These are phyloP conservation scores for Distichodus sexfasciatus DNA, from an alignment of 2,797 vertebrate genomes.

Conservation along the genomic window DNA sequence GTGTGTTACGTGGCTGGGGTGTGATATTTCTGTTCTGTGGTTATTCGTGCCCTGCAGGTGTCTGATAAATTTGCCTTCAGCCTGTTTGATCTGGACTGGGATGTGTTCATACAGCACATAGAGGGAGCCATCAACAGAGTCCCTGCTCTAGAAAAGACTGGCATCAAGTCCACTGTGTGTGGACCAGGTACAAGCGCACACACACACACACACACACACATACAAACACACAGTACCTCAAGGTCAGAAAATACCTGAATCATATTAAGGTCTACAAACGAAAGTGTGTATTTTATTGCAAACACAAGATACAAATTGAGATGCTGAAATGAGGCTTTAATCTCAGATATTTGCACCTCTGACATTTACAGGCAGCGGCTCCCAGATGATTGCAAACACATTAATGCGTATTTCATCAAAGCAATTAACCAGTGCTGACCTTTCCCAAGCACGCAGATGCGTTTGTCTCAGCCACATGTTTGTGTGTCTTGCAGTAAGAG, in stretches of 20 bases:
- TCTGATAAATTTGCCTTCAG: slow-evolving; percentile 92
- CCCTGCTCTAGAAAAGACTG: slow-evolving; percentile 85
- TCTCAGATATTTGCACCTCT: background rate
- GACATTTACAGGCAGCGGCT: background rate
- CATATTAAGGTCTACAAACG: no score
- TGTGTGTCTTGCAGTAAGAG: background rate
- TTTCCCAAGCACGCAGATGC: background rate
- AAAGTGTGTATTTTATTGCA: no score
- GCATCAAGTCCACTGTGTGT: slow-evolving; percentile 96
- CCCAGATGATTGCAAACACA: background rate
- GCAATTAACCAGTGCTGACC: background rate
- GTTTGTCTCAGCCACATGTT: background rate
- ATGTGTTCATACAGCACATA: slow-evolving; percentile 90
- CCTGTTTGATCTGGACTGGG: slow-evolving; percentile 97
- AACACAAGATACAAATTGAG: background rate
- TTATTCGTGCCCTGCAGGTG: slow-evolving; percentile 69
- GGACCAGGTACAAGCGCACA: slow-evolving; percentile 81
- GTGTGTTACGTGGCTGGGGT: no score
- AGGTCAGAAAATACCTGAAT: no score
- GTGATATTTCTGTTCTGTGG: background rate
- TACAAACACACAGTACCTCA: background rate
- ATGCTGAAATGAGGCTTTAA: background rate
- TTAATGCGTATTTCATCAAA: slow-evolving; percentile 2
- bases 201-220: background rate
- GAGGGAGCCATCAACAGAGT: slow-evolving; percentile 90